A percentile compares a stretch with the other conserved stretches of the same genome.
phyloP scores from a whole-genome alignment of 1,140 invertebrate species.

The Ganaspis sp. region DNA sequence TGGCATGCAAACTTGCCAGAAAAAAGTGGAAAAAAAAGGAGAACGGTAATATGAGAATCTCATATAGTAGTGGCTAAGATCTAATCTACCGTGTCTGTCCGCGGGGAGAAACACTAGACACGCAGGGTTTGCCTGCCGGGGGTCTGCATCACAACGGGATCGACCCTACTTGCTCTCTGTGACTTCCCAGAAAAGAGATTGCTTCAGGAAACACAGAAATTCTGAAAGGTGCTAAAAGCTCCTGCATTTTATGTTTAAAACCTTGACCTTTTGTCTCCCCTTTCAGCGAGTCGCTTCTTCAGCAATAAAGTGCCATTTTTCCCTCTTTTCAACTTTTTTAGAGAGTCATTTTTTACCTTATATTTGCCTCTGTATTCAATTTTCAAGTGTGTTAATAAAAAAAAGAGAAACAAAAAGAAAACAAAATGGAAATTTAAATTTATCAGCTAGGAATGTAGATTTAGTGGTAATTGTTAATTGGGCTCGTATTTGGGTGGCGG shows the following conservation, averaged over 20 bases:
- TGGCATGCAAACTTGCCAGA: conserved; percentile 60
- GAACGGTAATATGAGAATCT: conserved; percentile 72
- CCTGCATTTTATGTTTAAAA: conserved; percentile 6
- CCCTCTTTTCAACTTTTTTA: background rate
- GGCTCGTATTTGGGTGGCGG: too few relatives aligned
- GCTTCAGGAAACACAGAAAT: conserved; percentile 21
- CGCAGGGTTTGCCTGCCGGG: conserved; percentile 53
- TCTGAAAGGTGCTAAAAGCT: conserved; percentile 8
- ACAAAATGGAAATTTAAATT: too few relatives aligned
- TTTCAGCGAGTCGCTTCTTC: background rate
- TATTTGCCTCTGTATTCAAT: background rate
- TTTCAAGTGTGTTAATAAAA: too few relatives aligned
- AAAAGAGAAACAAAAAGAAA: too few relatives aligned
- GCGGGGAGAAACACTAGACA: conserved; percentile 71
- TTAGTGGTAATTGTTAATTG: too few relatives aligned
- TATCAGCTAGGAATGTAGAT: too few relatives aligned
- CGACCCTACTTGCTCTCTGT: conserved; percentile 37
- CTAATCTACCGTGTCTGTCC: conserved; percentile 72
- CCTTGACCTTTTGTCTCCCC: conserved; percentile 12
- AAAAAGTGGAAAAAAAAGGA: conserved; percentile 56
- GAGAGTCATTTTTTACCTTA: background rate
- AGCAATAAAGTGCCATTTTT: background rate
- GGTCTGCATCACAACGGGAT: conserved; percentile 46
- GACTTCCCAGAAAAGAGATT: conserved; percentile 30
- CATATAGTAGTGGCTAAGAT: conserved; percentile 72